A percentile compares a stretch with the other conserved stretches of the same genome.
These are phyloP conservation scores for Galleria mellonella DNA, from an alignment of 1,140 invertebrate genomes.

Conservation along the genomic window DNA sequence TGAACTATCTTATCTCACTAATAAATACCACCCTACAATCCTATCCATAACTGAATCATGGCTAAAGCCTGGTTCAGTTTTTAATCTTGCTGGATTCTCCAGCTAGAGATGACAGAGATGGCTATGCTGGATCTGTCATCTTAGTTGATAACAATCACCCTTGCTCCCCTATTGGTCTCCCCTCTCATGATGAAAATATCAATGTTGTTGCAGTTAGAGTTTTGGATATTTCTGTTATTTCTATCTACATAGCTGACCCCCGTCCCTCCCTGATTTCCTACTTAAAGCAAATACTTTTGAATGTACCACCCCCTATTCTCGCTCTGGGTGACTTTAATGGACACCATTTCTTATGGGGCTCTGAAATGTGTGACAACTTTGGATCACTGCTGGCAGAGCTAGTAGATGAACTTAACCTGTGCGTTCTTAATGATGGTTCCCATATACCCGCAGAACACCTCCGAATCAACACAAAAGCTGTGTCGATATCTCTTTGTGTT, in stretches of 20 bases:
- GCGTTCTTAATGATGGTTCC: slow-evolving; percentile 12
- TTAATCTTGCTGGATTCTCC: no score
- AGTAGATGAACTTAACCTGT: slow-evolving; percentile 6
- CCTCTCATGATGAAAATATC: background rate
- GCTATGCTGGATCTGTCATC: no score
- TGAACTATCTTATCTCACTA: no score
- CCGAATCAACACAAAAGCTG: background rate
- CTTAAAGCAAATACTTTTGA: background rate
- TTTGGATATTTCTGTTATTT: slow-evolving; percentile 2
- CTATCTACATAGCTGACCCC: slow-evolving; percentile 7
- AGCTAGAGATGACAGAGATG: no score
- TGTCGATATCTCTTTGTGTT: no score
- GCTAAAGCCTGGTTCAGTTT: no score
- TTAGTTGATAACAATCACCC: no score
- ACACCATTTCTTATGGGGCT: slow-evolving; percentile 11
- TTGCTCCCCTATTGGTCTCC: background rate
- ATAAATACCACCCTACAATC: no score
- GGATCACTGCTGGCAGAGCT: slow-evolving; percentile 2
- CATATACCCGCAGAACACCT: background rate
- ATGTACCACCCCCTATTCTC: slow-evolving; percentile 1
- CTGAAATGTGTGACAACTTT: slow-evolving; percentile 3
- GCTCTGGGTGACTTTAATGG: slow-evolving; percentile 11
- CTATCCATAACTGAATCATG: no score
- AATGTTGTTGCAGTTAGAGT: slow-evolving; percentile 1
- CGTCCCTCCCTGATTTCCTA: background rate